phyloP scores from a whole-genome alignment of 2,888 invertebrate genomes.

The Temnothorax ravouxi region DNA sequence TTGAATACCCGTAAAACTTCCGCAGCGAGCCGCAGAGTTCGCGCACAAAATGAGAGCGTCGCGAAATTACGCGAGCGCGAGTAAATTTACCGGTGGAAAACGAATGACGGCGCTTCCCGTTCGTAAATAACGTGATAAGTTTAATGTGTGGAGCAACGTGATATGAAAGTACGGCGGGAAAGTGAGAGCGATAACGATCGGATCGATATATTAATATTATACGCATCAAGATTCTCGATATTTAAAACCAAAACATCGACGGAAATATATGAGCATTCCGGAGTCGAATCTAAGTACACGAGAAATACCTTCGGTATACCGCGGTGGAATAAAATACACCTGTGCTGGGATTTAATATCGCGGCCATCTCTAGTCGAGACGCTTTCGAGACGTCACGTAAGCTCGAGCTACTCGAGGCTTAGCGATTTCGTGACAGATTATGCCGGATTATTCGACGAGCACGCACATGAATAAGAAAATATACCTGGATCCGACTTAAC shows the following conservation, averaged over 20 bases:
- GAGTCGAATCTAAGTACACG: constrained; percentile 12
- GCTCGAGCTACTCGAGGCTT: constrained; percentile 51
- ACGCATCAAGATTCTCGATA: neutral
- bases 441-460: constrained; percentile 60
- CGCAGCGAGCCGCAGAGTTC: constrained; percentile 28
- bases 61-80: constrained; percentile 9
- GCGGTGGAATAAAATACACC: constrained; percentile 42
- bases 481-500: constrained; percentile 34
- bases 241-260: neutral
- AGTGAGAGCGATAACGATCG: neutral
- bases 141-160: no score
- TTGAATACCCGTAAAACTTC: constrained; percentile 62
- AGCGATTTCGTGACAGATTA: constrained; percentile 71
- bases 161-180: neutral
- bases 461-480: constrained; percentile 65
- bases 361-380: constrained; percentile 46
- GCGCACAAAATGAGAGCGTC: constrained; percentile 23
- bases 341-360: constrained; percentile 54
- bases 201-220: neutral
- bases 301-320: constrained; percentile 30
- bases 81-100: constrained; percentile 27
- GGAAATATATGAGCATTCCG: neutral
- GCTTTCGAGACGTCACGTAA: constrained; percentile 61
- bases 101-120: constrained; percentile 8
- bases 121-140: constrained; percentile 1